Conservation (phyloP, 2,113 vertebrate species). For the Madoqua kirkii region DNA sequence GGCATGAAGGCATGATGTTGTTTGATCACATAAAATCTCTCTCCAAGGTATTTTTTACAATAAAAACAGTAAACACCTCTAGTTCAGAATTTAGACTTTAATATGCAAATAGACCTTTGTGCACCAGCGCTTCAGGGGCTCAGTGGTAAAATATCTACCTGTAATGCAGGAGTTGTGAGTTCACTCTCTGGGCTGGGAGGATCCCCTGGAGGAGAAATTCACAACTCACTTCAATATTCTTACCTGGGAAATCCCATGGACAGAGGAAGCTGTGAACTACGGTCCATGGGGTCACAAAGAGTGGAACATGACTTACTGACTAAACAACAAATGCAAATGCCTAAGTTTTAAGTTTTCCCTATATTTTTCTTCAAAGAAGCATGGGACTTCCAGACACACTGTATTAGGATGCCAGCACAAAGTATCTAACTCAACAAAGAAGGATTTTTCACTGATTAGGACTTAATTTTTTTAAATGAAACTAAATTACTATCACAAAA, state of each 20-base stretch:
- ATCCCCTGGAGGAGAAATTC: not conserved
- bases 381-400: not conserved
- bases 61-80: not conserved
- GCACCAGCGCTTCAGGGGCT: fast-evolving
- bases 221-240: not conserved
- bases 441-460: not conserved
- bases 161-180: not conserved
- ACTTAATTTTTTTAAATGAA: not conserved
- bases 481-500: not conserved
- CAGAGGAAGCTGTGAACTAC: not conserved
- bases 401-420: not conserved
- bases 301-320: not conserved
- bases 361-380: not conserved
- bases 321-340: not conserved
- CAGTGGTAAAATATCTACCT: not conserved
- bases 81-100: not conserved
- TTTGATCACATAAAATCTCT: not conserved
- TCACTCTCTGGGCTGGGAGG: not conserved
- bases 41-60: not conserved
- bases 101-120: not conserved
- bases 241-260: not conserved
- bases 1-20: not conserved
- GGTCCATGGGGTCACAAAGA: not conserved
- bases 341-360: not conserved
- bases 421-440: not conserved